These are phyloP conservation scores for Pseudorasbora parva DNA, from an alignment of 2,113 vertebrate species.

Conservation along the genomic window DNA sequence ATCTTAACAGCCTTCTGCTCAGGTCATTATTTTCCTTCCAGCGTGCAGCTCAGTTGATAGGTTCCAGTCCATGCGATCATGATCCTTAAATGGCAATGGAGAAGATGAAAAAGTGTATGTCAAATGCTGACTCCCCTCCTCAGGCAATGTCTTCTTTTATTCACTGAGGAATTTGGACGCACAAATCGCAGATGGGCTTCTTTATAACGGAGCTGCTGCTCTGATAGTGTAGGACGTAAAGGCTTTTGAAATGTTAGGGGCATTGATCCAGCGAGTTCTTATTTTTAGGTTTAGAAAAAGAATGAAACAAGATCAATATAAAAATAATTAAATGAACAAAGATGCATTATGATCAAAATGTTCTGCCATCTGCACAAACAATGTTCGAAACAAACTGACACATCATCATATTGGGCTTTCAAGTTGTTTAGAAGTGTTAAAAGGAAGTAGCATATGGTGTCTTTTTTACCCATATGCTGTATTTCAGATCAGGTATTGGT, in stretches of 20 bases:
- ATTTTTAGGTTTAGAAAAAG: neutral
- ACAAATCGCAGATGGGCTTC: conserved; percentile 60
- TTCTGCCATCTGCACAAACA: neutral
- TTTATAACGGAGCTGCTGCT: conserved; percentile 50
- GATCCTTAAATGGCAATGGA: conserved; percentile 70
- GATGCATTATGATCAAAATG: neutral
- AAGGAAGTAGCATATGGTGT: conserved; percentile 41
- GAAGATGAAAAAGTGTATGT: conserved; percentile 68
- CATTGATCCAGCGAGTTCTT: neutral
- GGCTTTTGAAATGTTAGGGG: neutral
- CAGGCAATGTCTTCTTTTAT: conserved; percentile 48
- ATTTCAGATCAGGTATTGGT: conserved; percentile 39
- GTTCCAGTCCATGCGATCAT: conserved; percentile 63
- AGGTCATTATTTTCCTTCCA: conserved; percentile 60
- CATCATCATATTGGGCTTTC: neutral
- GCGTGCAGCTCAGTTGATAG: conserved; percentile 65
- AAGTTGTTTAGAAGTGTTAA: neutral
- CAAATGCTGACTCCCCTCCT: conserved; percentile 53
- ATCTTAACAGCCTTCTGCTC: conserved; percentile 55
- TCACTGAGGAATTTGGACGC: conserved; percentile 54
- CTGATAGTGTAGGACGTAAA: neutral
- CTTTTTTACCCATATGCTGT: conserved; percentile 44
- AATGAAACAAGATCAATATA: neutral
- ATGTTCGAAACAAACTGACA: neutral
- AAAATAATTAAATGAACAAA: neutral